These are phyloP conservation scores for Syrmaticus mikado DNA, from an alignment of 2,113 vertebrate species.

Conservation along the genomic window DNA sequence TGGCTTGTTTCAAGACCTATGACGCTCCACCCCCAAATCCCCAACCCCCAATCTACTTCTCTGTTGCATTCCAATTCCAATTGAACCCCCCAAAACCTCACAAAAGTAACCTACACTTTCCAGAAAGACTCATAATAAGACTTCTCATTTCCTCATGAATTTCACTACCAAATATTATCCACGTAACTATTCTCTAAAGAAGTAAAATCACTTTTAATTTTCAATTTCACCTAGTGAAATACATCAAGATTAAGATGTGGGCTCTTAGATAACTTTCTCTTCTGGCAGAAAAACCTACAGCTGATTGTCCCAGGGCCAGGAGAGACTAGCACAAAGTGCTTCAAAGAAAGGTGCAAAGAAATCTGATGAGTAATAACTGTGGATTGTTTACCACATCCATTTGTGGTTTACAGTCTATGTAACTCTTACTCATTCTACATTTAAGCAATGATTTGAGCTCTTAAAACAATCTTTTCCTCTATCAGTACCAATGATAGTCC, in stretches of 20 bases:
- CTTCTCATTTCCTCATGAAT: neutral
- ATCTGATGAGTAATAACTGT: neutral
- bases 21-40: neutral
- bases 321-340: neutral
- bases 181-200: neutral
- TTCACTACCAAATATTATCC: neutral
- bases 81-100: neutral
- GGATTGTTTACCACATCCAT: neutral
- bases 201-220: neutral
- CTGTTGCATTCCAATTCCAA: neutral
- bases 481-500: neutral
- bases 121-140: neutral
- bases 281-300: neutral
- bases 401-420: neutral
- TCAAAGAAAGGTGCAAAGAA: conserved; percentile 8
- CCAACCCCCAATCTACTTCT: neutral
- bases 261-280: neutral
- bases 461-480: neutral
- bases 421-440: neutral
- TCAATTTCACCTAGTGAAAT: neutral
- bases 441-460: neutral
- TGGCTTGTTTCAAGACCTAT: neutral
- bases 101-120: neutral
- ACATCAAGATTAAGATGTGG: accelerated
- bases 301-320: neutral